phyloP scores from a whole-genome alignment of 2,888 invertebrate genomes.

The Drosophila pseudotalamancana region DNA sequence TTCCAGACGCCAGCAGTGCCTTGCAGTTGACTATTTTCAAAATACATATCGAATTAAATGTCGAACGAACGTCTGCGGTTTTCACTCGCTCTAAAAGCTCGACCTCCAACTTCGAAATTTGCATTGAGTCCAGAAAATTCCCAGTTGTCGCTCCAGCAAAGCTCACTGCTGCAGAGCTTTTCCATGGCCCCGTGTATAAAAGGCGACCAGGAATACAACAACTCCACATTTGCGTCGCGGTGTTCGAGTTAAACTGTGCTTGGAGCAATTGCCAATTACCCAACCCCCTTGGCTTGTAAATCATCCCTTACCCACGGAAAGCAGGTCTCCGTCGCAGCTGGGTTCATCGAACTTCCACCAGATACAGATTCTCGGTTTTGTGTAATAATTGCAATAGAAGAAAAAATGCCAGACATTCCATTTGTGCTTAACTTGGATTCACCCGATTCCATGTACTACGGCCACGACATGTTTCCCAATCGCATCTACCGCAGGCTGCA shows the following conservation, averaged over 20 bases:
- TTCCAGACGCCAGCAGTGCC: slow-evolving; percentile 13
- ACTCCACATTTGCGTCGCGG: slow-evolving; percentile 60
- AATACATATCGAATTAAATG: slow-evolving; percentile 51
- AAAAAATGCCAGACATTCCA: slow-evolving; percentile 78
- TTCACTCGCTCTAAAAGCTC: slow-evolving; percentile 32
- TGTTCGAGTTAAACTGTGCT: slow-evolving; percentile 32
- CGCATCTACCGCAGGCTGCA: slow-evolving; percentile 76
- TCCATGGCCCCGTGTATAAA: slow-evolving; percentile 45
- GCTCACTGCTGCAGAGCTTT: slow-evolving; percentile 44
- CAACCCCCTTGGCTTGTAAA: slow-evolving; percentile 22
- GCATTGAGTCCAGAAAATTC: slow-evolving; percentile 42
- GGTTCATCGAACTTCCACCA: slow-evolving; percentile 65
- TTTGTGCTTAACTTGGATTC: slow-evolving; percentile 79
- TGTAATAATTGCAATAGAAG: slow-evolving; percentile 7
- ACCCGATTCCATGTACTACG: slow-evolving; percentile 77
- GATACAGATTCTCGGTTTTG: slow-evolving; percentile 54
- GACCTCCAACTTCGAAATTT: slow-evolving; percentile 8
- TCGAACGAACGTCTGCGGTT: slow-evolving; percentile 48
- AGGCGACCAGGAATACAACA: slow-evolving; percentile 11
- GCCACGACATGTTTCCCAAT: slow-evolving; percentile 80
- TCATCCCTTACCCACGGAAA: slow-evolving; percentile 50
- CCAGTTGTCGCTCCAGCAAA: slow-evolving; percentile 44
- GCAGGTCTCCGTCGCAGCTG: slow-evolving; percentile 37
- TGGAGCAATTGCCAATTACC: background rate
- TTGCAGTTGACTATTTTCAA: slow-evolving; percentile 25